Percentiles rank a stretch among this genome's conserved stretches.
These are phyloP conservation scores for Tamandua tetradactyla DNA, from an alignment of 2,797 vertebrate species.

Conservation along the genomic window DNA sequence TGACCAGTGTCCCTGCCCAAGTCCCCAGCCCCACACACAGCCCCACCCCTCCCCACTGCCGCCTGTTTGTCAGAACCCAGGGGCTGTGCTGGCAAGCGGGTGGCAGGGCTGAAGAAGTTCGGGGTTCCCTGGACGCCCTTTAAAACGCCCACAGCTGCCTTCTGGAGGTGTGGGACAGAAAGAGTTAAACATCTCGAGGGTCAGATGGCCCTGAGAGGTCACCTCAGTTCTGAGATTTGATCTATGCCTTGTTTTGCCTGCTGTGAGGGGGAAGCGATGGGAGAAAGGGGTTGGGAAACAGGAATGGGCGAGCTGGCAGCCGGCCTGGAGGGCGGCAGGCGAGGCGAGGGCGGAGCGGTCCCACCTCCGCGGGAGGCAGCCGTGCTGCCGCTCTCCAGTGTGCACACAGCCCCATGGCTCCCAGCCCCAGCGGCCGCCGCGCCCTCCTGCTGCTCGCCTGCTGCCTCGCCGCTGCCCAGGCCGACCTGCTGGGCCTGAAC, in stretches of 20 bases:
- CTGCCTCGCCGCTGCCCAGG: neutral
- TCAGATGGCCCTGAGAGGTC: neutral
- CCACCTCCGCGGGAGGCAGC: constrained; percentile 63
- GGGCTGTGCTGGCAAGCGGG: neutral
- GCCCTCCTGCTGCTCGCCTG: constrained; percentile 21
- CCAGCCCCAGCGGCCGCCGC: neutral
- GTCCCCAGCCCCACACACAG: no score
- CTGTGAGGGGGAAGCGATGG: neutral
- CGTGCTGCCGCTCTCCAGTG: neutral
- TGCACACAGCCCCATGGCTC: constrained; percentile 48
- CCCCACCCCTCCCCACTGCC: neutral
- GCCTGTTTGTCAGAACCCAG: no score
- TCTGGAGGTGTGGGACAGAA: neutral
- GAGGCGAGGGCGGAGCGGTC: neutral
- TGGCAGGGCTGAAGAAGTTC: no score
- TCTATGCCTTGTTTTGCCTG: neutral
- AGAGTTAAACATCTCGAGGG: constrained; percentile 64
- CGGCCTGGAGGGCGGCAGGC: constrained; percentile 74
- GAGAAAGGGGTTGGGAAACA: neutral
- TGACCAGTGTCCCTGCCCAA: neutral
- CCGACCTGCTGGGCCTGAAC: neutral
- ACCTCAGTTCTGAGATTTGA: neutral
- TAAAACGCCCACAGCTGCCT: neutral
- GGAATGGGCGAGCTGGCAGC: constrained; percentile 62
- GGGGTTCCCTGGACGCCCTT: neutral